Evolutionary conservation across 2,888 invertebrate genomes (phyloP).

Genomic region (Eupithecia insigniata): DNA sequence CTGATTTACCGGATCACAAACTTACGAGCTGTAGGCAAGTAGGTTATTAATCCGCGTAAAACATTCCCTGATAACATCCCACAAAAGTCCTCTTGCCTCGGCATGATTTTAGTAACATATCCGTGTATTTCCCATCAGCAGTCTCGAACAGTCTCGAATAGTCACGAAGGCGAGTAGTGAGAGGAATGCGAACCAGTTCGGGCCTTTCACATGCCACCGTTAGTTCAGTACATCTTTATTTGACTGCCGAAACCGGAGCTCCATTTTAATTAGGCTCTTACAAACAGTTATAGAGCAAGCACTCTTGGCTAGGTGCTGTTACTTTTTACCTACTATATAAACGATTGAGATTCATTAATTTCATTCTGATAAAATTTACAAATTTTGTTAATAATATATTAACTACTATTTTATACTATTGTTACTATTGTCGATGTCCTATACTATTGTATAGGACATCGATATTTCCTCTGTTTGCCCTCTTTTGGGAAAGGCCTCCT

Average conservation of each 20-base stretch:
- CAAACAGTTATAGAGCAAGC: background rate
- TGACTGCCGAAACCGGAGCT: constrained; percentile 22
- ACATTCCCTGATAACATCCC: no score
- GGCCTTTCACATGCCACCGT: constrained; percentile 65
- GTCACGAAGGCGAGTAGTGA: constrained; percentile 51
- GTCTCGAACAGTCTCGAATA: constrained; percentile 15
- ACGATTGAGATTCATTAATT: background rate
- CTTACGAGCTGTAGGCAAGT: no score
- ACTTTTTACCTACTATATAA: background rate
- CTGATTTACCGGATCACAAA: no score
- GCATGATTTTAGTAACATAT: background rate
- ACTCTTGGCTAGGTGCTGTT: background rate
- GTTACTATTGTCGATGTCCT: no score
- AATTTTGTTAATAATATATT: no score
- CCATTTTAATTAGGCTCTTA: constrained; percentile 27
- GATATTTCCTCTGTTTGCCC: no score
- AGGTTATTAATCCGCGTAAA: no score
- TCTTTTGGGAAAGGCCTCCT: no score
- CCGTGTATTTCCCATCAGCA: constrained; percentile 29
- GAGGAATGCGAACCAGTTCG: constrained; percentile 73
- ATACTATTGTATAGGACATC: no score
- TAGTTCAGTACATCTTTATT: constrained; percentile 50
- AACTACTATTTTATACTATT: no score
- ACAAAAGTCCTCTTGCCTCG: background rate
- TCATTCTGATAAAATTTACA: no score